Base-by-base conservation (phyloP, 2,888 invertebrate genomes). In the Bibio marci region DNA sequence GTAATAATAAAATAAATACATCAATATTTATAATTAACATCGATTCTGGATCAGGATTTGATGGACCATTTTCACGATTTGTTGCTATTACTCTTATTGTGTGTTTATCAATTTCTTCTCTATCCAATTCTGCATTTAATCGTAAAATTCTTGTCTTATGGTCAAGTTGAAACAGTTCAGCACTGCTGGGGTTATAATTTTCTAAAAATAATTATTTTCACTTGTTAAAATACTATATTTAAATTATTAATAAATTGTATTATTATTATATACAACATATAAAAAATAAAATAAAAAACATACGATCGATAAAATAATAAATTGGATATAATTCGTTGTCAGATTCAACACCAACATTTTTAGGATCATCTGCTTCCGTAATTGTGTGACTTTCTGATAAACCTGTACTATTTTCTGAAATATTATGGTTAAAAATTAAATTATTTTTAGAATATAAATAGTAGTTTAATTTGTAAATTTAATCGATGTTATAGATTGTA, bases 221-320 rank as follows among this genome's bases (percentile, higher is more conserved):
- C n/a, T n/a, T n/a, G n/a, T 37, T 34, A n/a, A 35, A n/a, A 12
- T 15, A 35, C 10, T 35, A 18, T 11, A 8, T 31, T 27, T 15
- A 37, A 12, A 30, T 19, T n/a, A 8, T 10, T 11, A 2, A 25
- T 25, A 30, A 13, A 15, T 27, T 37, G 10, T 30, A 28, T 13
- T 38, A 28, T 8, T 26, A 12, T 26, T 7, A 19, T 15, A 12
- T 14, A 28, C 7, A 30, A 30, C n/a, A n/a, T n/a, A n/a, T n/a
- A 27, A n/a, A 14, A 4, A 15, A 26, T 14, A 11, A 32, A 22
- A 33, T 12, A 14, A 25, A 15, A n/a, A 15, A 33, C 47, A 58
- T 50, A 69, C 70, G 62, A 42, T 63, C 46, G 35, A 70, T 66
- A 31, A 53, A 61, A 49, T 70, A 70, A 49, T 55, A 68, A 30